Base-by-base conservation (phyloP, 2,888 invertebrate genomes). In the Cecidostiba fungosa region DNA sequence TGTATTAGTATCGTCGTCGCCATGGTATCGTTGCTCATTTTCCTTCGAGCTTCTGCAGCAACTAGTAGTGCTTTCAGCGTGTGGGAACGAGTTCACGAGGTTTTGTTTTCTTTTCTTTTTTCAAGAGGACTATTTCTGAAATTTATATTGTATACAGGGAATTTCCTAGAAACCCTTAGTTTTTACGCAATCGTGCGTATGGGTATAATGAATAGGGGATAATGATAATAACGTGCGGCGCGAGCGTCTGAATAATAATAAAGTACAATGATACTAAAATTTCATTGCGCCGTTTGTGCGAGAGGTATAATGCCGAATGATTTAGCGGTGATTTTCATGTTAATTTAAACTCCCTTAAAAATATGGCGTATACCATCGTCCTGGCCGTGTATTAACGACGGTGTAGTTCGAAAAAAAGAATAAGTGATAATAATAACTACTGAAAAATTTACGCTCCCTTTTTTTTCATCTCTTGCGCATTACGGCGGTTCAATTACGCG, bases 41-140 rank as follows among this genome's bases (percentile, higher is more conserved):
- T 29, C 70, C 59, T 23, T 23, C 62, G 54, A 66, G 50, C 77
- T 77, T 62, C 26, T 39, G 77, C 47, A 29, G 32, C 72, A 12
- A 5, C 50, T n/a, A n/a, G 69, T 59, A 29, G 62, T 23, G 19
- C 54, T n/a, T 6, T 39, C 14, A 26, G 39, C 43, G 32, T 77
- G 83, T 77, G 83, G 59, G 77, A 82, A 82, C 82, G 77, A 77
- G 77, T 77, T 72, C 76, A 19, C 47, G 32, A 26, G 72, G 50
- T 16, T 47, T 36, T n/a, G 54, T 54, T 0, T 19, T 54, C 3
- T 3, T 5, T 69, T 69, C 16, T 69, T 29, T 12, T 69, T 69
- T 14, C 12, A 43, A n/a, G 12, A 3, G 12, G 12, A 43, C 43
- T 43, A n/a, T n/a, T 12, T 43, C 43, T 26, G 70, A 72, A n/a